Percentiles rank a stretch among this genome's conserved stretches.
Evolutionary conservation across 2,797 vertebrate genomes (phyloP).

Genomic region (Enteromius afrohamiltoni): DNA sequence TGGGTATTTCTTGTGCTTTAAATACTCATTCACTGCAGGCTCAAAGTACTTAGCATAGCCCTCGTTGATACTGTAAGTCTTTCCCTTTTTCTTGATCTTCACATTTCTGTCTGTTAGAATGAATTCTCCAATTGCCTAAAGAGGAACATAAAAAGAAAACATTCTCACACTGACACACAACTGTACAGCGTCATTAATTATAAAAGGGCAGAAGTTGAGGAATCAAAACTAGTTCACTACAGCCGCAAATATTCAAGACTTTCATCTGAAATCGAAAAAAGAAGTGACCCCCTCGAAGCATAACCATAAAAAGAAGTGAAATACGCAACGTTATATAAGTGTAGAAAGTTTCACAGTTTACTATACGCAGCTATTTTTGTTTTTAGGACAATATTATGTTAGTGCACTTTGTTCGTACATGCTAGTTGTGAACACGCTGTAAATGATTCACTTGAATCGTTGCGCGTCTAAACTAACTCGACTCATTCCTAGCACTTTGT

Average conservation of each 20-base stretch:
- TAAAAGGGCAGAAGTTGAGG: not conserved
- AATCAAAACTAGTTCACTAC: conserved; percentile 15
- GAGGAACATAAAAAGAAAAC: conserved; percentile 35
- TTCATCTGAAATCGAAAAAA: conserved; percentile 12
- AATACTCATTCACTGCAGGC: conserved; percentile 88
- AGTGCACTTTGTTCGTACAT: conserved; percentile 2
- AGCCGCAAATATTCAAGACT: conserved; percentile 5
- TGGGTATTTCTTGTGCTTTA: conserved; percentile 95
- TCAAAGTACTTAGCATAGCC: conserved; percentile 97
- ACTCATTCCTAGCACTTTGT: not conserved
- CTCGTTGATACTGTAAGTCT: conserved; percentile 94
- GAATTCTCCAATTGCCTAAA: conserved; percentile 93
- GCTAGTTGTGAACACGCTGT: not conserved
- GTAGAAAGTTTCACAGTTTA: not conserved
- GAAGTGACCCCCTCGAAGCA: conserved; percentile 27
- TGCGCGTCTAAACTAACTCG: not conserved
- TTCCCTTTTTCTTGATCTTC: conserved; percentile 92
- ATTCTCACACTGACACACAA: not conserved
- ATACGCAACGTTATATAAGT: not conserved
- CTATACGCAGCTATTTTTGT: not conserved
- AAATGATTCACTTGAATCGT: conserved; percentile 1
- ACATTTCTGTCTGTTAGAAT: conserved; percentile 92
- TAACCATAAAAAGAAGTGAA: conserved; percentile 26
- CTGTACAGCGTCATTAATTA: not conserved
- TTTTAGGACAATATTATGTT: conserved; percentile 4